Evolutionary conservation across 2,113 vertebrate genomes (phyloP), one percentile per base, ranked within the genome.

Genomic region (Thryonomys swinderianus): DNA sequence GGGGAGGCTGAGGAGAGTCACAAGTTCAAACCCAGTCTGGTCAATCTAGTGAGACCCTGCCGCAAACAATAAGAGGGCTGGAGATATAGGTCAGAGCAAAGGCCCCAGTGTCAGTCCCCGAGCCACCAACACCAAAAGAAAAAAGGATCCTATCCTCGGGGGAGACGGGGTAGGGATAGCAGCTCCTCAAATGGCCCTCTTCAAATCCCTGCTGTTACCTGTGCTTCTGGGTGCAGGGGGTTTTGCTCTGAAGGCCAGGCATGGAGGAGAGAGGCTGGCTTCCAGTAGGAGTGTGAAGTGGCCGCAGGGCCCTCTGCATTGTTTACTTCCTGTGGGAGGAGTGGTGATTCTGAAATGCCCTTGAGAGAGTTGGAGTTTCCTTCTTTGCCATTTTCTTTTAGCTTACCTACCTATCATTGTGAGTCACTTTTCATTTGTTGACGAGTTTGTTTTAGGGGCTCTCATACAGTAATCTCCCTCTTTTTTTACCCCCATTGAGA

Each of bases 381-480:
- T 66, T 74, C 51, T 30, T 16, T 74, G 40, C 82, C 10, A 11
- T 30, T 79, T 78, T 83, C 55, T 86, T 87, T 69, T 42, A 51
- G 64, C 66, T 59, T 66, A 4, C 32, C 45, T 79, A 81, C 30
- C 11, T 89, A 37, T n/a, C 66, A 84, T 7, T 61, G 7, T 79
- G 80, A 59, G 11, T 91, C 18, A 21, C 45, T 93, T 82, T 92
- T 53, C 21, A 48, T n/a, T 78, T 14, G 13, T 69, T 53, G 1
- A 21, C 86, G 4, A 42, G 12, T 93, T 55, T 91, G 55, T 93
- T 92, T 84, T 78, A 92, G 74, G 85, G 69, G 9, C 13, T 91
- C 66, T 85, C 27, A 7, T 62, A 4, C 25, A 30, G 40, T 80
- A 84, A 64, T 34, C 32, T 25, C 6, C 13, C 34, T 2, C 20